phyloP scores from a whole-genome alignment of 2,113 vertebrate genomes.

The Tonatia bakeri region DNA sequence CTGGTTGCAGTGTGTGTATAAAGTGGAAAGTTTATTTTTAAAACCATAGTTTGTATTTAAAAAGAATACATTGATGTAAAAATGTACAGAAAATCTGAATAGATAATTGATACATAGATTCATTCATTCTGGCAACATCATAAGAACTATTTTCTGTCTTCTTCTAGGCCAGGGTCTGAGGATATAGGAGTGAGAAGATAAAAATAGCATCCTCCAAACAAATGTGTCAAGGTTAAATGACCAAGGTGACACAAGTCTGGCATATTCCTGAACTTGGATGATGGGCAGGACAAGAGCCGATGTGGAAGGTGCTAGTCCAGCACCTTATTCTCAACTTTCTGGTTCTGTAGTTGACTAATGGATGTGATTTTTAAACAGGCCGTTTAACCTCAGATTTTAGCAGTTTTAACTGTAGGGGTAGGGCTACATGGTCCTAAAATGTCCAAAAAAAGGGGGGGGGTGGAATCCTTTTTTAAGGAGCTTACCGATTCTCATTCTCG shows the following conservation, averaged over 20 bases:
- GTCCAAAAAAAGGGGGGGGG: background rate
- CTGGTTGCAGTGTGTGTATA: background rate
- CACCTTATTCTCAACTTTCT: background rate
- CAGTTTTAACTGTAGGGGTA: background rate
- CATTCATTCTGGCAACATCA: background rate
- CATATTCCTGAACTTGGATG: background rate
- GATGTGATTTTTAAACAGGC: background rate
- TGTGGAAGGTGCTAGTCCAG: background rate
- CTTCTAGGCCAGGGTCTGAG: background rate
- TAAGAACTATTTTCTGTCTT: background rate
- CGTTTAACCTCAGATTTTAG: background rate
- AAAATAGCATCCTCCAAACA: background rate
- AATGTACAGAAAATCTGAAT: background rate
- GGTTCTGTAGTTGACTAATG: background rate
- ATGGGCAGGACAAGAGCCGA: background rate
- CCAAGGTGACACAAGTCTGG: background rate
- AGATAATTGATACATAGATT: background rate
- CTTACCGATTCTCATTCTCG: background rate
- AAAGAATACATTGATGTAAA: background rate
- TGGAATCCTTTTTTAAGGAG: constrained; percentile 44
- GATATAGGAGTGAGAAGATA: background rate
- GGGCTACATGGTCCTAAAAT: background rate
- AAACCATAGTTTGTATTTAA: background rate
- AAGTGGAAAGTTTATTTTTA: background rate
- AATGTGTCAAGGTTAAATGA: background rate